Base-by-base conservation (phyloP, 2,797 vertebrate genomes). In the Lepidocolaptes lacrymiger region DNA sequence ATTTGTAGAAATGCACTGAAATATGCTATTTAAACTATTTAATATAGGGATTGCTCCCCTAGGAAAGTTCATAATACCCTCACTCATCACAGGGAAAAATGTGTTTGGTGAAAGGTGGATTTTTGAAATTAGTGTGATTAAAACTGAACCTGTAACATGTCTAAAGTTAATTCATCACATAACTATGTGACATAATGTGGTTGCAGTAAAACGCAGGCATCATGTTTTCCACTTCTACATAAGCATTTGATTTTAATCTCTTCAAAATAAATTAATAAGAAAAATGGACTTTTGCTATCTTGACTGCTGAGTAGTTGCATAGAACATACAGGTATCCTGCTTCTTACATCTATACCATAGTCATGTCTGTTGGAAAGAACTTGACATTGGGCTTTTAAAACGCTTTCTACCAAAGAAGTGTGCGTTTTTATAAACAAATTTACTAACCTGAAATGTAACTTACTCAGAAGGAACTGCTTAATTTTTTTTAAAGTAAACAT, bases 101-200 rank as follows among this genome's bases (percentile, higher is more conserved):
- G 3, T 43, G 13, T 69, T 69, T 0, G 3, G 10, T 55, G 23
- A 9, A 78, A 71, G 24, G 1, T 59, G 41, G 14, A 5, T 28
- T 51, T 75, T 77, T 63, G 12, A 48, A 86, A 22, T 63, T 27
- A 67, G 26, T 18, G 44, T 16, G 14, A 44, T 84, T 84, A 36
- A 71, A 80, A 74, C 14, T 30, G 24, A 71, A 87, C 1, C 9
- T 34, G 19, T 59, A 64, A 28, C 1, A 3, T 6, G 7, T 41
- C 24, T 56, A 9, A 79, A 82, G 21, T 37, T 12, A 27, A 12
- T 37, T 73, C 3, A 21, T 67, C 2, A 9, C 5, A 1, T 3
- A 55, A 32, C 16, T 77, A 0, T 0, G 0, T 7, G 32, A 55
- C 16, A 27, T 41, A 18, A 51, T 23, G 37, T 54, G 24, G 5